These are phyloP conservation scores for Patiria pectinifera DNA, from an alignment of 53 echinoderm and acorn worm species.

Conservation along the genomic window DNA sequence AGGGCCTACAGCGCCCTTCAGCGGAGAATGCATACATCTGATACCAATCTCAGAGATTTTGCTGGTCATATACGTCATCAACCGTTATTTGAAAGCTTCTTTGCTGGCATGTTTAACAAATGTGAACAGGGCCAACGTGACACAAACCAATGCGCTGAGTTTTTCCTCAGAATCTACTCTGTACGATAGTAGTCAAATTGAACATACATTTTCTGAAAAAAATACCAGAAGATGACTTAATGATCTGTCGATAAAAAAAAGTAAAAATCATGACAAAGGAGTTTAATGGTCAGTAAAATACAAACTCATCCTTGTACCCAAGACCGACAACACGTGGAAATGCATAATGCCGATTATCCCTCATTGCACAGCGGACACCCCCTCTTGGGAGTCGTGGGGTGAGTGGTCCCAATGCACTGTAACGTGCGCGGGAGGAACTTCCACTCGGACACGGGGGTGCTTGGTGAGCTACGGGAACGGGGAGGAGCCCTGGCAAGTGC, in stretches of 20 bases:
- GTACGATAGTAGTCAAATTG: too few species aligned
- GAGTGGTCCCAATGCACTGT: conserved; percentile 75
- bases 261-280: too few species aligned
- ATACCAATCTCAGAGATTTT: too few species aligned
- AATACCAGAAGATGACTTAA: too few species aligned
- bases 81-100: neutral
- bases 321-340: too few species aligned
- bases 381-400: conserved; percentile 82
- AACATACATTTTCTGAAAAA: too few species aligned
- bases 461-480: neutral
- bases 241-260: too few species aligned
- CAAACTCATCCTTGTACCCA: too few species aligned
- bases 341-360: neutral
- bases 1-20: neutral
- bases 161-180: too few species aligned
- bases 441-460: conserved; percentile 70
- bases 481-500: neutral
- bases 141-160: too few species aligned
- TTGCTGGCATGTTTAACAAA: neutral
- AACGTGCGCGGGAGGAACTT: conserved; percentile 83
- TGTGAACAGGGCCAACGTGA: too few species aligned
- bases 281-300: too few species aligned
- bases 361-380: conserved; percentile 47
- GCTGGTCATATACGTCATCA: neutral
- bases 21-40: neutral